Evolutionary conservation across 2,797 vertebrate genomes (phyloP).

Genomic region (Cossypha niveicapilla): DNA sequence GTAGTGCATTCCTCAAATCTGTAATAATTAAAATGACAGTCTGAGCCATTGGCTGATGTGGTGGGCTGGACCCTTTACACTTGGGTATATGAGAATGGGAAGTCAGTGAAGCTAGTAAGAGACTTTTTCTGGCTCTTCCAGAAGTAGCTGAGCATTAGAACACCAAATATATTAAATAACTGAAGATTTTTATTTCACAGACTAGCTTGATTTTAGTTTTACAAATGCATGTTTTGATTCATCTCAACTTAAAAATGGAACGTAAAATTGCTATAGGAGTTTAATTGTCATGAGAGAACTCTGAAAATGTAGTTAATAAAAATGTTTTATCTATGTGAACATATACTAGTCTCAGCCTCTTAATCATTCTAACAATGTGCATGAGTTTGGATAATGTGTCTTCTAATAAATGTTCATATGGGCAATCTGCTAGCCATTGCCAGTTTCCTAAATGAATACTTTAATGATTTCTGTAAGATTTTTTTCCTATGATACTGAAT

Average conservation of each 20-base stretch:
- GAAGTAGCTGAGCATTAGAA: not conserved
- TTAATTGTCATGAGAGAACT: not conserved
- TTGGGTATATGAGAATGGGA: not conserved
- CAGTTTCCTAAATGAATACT: not conserved
- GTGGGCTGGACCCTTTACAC: not conserved
- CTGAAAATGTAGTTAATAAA: not conserved
- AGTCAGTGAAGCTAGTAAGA: not conserved
- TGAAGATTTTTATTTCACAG: not conserved
- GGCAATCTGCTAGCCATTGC: not conserved
- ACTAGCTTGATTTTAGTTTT: not conserved
- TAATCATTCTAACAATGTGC: not conserved
- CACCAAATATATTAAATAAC: not conserved
- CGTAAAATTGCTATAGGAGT: not conserved
- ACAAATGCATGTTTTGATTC: not conserved
- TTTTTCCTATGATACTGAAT: not conserved
- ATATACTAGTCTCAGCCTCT: not conserved
- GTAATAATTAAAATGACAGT: conserved; percentile 30
- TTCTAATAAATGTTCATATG: not conserved
- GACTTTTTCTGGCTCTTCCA: not conserved
- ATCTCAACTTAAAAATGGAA: not conserved
- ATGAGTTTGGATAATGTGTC: not conserved
- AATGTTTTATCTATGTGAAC: not conserved
- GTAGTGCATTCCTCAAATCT: conserved; percentile 20
- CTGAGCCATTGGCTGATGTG: not conserved
- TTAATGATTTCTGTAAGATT: not conserved